phyloP scores from a whole-genome alignment of 2,113 vertebrate species.

The Neodontobutis hainanensis region DNA sequence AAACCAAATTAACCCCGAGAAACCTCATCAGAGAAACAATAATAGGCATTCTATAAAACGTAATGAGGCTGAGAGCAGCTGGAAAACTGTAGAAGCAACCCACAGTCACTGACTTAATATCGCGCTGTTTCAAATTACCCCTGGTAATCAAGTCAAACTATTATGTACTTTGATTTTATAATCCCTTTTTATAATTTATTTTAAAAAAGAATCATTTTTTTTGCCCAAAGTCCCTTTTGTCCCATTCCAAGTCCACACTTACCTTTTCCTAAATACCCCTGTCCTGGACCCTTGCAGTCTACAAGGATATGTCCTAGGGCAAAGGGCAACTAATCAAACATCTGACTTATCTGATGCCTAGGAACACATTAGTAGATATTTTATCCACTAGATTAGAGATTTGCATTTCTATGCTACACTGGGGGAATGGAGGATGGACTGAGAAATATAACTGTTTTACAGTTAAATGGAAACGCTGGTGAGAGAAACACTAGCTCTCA shows the following conservation, averaged over 20 bases:
- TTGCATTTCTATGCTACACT: conserved; percentile 34
- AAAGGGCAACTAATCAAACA: conserved; percentile 15
- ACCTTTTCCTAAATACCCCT: background rate
- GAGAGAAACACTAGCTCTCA: no score
- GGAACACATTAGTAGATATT: conserved; percentile 57
- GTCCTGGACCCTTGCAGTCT: conserved; percentile 2
- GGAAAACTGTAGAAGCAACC: background rate
- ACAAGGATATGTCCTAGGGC: conserved; percentile 25
- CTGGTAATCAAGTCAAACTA: background rate
- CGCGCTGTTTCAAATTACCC: background rate
- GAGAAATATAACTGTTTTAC: background rate
- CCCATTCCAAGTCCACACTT: no score
- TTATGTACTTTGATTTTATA: background rate
- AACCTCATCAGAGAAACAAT: background rate
- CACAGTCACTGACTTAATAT: background rate
- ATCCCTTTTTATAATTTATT: no score
- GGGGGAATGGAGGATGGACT: background rate
- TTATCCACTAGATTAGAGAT: conserved; percentile 47
- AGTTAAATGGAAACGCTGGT: background rate
- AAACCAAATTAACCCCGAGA: background rate
- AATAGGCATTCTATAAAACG: background rate
- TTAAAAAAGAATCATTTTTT: no score
- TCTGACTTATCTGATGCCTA: conserved; percentile 54
- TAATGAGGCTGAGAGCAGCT: conserved; percentile 1
- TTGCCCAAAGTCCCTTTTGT: no score